These are phyloP conservation scores for Tenthredo scrophulariae DNA, from an alignment of 2,888 invertebrate genomes.

Conservation along the genomic window DNA sequence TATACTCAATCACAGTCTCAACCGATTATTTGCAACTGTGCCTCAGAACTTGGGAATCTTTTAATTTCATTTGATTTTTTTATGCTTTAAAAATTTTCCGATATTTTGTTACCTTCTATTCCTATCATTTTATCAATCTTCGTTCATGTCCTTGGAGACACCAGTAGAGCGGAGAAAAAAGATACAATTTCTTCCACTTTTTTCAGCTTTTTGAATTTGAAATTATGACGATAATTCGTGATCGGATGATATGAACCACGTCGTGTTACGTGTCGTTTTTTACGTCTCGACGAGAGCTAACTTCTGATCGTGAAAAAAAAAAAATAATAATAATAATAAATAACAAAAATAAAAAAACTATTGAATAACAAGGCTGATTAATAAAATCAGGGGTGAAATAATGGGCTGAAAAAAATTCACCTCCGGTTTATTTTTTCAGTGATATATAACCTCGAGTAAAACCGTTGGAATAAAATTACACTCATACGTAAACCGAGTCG, in stretches of 20 bases:
- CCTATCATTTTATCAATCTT: background rate
- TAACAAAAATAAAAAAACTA: background rate
- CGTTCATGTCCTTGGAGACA: background rate
- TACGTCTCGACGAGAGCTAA: background rate
- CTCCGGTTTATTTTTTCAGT: background rate
- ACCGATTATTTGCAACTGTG: background rate
- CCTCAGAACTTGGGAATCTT: background rate
- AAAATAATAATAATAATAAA: too few relatives aligned
- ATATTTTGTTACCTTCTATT: background rate
- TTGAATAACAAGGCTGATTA: background rate
- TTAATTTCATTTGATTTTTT: background rate
- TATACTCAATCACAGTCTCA: background rate
- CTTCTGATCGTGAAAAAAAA: background rate
- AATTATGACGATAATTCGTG: background rate
- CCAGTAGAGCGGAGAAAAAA: background rate
- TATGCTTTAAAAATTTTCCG: background rate
- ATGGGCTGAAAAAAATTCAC: background rate
- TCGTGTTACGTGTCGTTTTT: conserved; percentile 12
- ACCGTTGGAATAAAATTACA: conserved; percentile 11
- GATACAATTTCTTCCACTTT: too few relatives aligned
- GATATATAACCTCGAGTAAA: background rate
- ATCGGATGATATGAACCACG: background rate
- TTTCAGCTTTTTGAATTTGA: background rate
- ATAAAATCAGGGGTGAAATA: background rate
- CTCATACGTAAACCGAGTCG: conserved; percentile 6